These are phyloP conservation scores for Opisthograptis luteolata DNA, from an alignment of 2,888 invertebrate species.

Conservation along the genomic window DNA sequence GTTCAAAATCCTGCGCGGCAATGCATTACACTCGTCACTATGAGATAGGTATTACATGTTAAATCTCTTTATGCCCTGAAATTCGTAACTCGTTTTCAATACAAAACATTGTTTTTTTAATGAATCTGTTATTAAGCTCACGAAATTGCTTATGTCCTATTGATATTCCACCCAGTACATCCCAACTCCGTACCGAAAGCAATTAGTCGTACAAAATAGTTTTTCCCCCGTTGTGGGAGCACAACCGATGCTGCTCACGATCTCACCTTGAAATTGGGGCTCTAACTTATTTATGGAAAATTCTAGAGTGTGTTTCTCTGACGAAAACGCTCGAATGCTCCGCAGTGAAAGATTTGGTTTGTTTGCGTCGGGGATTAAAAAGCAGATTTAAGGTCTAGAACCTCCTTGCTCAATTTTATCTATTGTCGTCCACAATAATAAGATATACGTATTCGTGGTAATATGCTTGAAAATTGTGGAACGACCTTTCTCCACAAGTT, in stretches of 20 bases:
- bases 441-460: no score
- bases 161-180: conserved; percentile 12
- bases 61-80: no score
- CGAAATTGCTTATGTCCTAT: background rate
- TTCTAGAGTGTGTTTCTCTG: conserved; percentile 26
- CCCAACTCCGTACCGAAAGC: conserved; percentile 36
- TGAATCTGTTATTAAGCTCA: background rate
- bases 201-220: conserved; percentile 52
- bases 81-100: no score
- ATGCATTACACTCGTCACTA: no score
- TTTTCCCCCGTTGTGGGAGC: conserved; percentile 41
- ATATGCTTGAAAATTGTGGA: no score
- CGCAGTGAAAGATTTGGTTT: no score
- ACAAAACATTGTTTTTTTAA: background rate
- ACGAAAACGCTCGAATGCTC: conserved; percentile 2
- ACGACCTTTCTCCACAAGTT: no score
- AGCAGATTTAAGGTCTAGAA: conserved; percentile 2
- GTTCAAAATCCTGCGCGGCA: no score
- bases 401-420: background rate
- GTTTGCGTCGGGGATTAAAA: conserved; percentile 15
- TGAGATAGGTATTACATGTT: no score
- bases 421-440: no score
- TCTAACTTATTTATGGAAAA: conserved; percentile 41
- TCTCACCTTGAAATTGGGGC: conserved; percentile 40
- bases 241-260: conserved; percentile 47